Base-by-base conservation (phyloP, 2,113 vertebrate genomes). In the Orientallactaga bullata region DNA sequence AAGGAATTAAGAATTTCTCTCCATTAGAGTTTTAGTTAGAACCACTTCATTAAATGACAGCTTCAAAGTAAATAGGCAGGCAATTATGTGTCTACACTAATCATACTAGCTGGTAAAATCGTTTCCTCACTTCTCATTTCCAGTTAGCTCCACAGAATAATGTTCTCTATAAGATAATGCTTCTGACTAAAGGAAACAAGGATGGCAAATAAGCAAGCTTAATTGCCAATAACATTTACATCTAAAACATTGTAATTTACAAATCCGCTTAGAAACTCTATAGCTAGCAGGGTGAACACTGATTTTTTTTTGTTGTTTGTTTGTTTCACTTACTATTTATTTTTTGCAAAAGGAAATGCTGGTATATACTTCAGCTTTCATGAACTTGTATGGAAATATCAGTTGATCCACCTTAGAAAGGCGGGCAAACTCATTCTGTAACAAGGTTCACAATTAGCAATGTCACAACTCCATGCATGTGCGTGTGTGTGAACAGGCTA, bases 1-100 rank as follows among this genome's bases (percentile, higher is more conserved):
- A 97, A 97, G 88, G 60, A 97, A 97, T 95, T 94, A 88, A 94
- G 94, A 55, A 86, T 90, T 85, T 96, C 74, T 95, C 89, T 97
- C 93, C 6, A 11, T 93, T 97, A 95, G 63, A 85, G 26, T 92
- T 95, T 96, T 95, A 96, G 85, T 92, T 94, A 96, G 94, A 97
- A 91, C 76, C 68, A 96, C 77, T 96, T 97, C 26, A 85, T 94
- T 96, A 97, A 97, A 92, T 92, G 84, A 85, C 30, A 88, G 18
- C 93, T 96, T 97, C 95, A 79, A 93, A 93, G 93, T 94, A 96
- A 97, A 97, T 89, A 89, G 93, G 35, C 89, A 95, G 47, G 26
- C 94, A 95, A 96, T 97, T 96, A 94, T 39, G 24, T 94, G 68
- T 91, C 79, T 83, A 74, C 74, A 80, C 96, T 96, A 95, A 97